Base-by-base conservation (phyloP, 1,140 invertebrate genomes). In the Eueides isabella region DNA sequence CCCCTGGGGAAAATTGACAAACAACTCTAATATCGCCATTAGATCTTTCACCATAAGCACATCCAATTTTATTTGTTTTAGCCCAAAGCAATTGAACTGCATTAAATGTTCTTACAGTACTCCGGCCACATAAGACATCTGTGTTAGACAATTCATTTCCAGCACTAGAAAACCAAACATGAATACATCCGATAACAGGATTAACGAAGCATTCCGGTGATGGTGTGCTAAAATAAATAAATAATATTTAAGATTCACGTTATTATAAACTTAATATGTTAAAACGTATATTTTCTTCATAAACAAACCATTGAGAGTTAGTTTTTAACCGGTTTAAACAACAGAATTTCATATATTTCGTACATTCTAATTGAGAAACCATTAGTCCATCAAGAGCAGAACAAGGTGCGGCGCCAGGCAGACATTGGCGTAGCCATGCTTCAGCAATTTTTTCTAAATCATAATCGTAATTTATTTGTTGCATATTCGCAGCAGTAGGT, bases 1-100 rank as follows among this genome's bases (percentile, higher is more conserved):
- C 87, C 44, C 89, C 87, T 30, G 91, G 91, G 26, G 89, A 75
- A 77, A 92, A 92, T 69, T 91, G 87, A 38, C 91, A 92, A 31
- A 92, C 77, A 26, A 92, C 84, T 84, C 90, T 83, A 16, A 86
- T 68, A 73, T 92, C 85, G 23, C 87, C 87, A 44, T 84, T 84
- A 7, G 19, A 23, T 62, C 68, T 77, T 73, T 75, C 48, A 11
- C 80, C 89, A 66, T 83, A 92, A 9, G 91, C 89, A 75, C 91
- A 92, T 65, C 91, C 91, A 31, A 92, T 82, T 88, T 88, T 89
- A 71, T 67, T 76, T 1, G 90, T 92, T 38, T 85, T 76, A 12
- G 89, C 88, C 89, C 90, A 91, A 64, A 92, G 67, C 30, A 92
- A 76, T 72, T 92, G 91, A 5, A 79, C 86, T 55, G 89, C 85